A percentile compares a stretch with the other conserved stretches of the same genome.
These are phyloP conservation scores for Gryon sp. DNA, from an alignment of 1,140 invertebrate species.

Conservation along the genomic window DNA sequence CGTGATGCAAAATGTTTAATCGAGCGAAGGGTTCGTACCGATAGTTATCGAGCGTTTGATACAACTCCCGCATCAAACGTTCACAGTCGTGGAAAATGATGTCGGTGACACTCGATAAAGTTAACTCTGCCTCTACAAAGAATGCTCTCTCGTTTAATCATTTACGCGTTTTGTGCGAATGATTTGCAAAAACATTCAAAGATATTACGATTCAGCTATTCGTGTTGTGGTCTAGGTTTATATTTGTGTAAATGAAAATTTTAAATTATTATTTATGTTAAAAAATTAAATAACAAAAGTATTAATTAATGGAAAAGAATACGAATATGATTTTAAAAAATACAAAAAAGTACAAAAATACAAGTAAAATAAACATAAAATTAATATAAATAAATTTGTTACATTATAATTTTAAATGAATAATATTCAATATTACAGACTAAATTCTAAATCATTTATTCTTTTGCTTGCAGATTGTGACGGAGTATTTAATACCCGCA, in stretches of 20 bases:
- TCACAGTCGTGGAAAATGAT: conserved; percentile 53
- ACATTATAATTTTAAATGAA: too few relatives aligned
- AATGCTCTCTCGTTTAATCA: conserved; percentile 21
- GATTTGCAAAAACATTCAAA: conserved; percentile 50
- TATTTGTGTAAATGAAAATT: neutral
- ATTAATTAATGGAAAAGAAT: too few relatives aligned
- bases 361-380: too few relatives aligned
- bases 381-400: too few relatives aligned
- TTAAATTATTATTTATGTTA: too few relatives aligned
- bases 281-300: too few relatives aligned
- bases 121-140: conserved; percentile 42
- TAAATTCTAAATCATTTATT: too few relatives aligned
- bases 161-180: conserved; percentile 39
- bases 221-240: neutral
- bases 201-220: conserved; percentile 9
- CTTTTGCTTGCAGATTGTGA: conserved; percentile 29
- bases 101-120: conserved; percentile 53
- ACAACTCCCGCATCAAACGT: conserved; percentile 48
- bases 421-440: too few relatives aligned
- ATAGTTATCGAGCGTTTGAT: conserved; percentile 57
- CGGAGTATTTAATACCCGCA: conserved; percentile 6
- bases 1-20: conserved; percentile 57
- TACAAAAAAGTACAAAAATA: too few relatives aligned
- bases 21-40: conserved; percentile 45
- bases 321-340: too few relatives aligned